Percentiles rank a stretch among this genome's conserved stretches.
phyloP scores from a whole-genome alignment of 1,140 invertebrate genomes.

The Paraescarpia echinospica region DNA sequence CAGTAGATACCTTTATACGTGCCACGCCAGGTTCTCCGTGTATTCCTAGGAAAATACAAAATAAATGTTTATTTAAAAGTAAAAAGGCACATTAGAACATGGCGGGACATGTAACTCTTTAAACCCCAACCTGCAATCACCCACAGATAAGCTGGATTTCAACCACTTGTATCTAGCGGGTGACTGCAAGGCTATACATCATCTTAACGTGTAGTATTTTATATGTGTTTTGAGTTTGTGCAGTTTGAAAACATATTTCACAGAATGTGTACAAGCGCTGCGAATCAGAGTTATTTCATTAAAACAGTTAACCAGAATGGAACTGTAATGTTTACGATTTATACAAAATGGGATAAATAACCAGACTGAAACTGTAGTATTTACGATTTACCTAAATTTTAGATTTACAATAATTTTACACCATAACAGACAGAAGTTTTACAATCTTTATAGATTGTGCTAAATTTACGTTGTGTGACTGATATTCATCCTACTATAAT shows the following conservation, averaged over 20 bases:
- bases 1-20: not conserved
- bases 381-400: not conserved
- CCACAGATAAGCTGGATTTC: no score
- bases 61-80: not conserved
- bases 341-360: not conserved
- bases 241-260: no score
- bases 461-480: not conserved
- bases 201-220: no score
- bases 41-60: not conserved
- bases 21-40: not conserved
- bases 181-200: no score
- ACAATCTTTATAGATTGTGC: not conserved
- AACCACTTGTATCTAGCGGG: no score
- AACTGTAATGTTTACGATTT: no score
- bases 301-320: no score
- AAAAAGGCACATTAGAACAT: not conserved
- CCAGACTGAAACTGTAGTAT: not conserved
- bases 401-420: not conserved
- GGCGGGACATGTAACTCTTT: no score
- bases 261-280: no score
- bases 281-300: no score
- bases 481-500: not conserved
- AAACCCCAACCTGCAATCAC: no score
- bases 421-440: not conserved
- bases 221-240: no score